Base-by-base conservation (phyloP, 2,888 invertebrate species). In the Thymelicus acteon region DNA sequence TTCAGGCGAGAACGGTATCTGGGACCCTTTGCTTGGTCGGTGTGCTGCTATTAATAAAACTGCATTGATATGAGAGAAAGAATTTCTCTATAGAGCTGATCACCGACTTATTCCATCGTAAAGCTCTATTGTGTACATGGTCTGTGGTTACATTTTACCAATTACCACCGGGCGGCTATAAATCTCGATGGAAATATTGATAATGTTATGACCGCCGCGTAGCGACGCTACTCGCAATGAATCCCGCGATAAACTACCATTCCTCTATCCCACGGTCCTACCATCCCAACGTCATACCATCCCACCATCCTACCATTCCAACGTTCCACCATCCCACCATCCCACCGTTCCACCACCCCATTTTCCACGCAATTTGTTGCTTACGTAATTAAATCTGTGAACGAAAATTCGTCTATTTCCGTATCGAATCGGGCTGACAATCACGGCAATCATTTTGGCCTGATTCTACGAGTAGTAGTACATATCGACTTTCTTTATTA, bases 121-220 rank as follows among this genome's bases (percentile, higher is more conserved):
- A 15, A 7, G 19, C 47, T 48, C 48, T 61, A 44, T 61, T 13
- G 44, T 54, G 5, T 61, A 44, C 10, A 39, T 54, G 10, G 60
- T 67, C 67, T 67, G 52, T 61, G 60, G 40, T 61, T 61, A 52
- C 61, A 37, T 69, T 71, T 49, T 79, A 82, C 82, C 85, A 87
- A 88, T 89, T 86, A 88, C 82, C 79, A 73, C 72, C 75, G 75
- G 76, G 75, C 74, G 76, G 80, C 85, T 82, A 86, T 90, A 89
- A 89, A 89, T 89, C 85, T 78, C 79, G 85, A 85, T 87, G 85
- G 81, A 85, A 85, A 86, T 85, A 87, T 86, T 85, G 89, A 90
- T 90, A 90, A 84, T 82, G 81, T 75, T 65, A 62, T 70, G 64
- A 57, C 64, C 63, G 66, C 68, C 73, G 76, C 49, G 6, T 7